Evolutionary conservation across 2,113 vertebrate genomes (phyloP).

Genomic region (Penelope pileata): DNA sequence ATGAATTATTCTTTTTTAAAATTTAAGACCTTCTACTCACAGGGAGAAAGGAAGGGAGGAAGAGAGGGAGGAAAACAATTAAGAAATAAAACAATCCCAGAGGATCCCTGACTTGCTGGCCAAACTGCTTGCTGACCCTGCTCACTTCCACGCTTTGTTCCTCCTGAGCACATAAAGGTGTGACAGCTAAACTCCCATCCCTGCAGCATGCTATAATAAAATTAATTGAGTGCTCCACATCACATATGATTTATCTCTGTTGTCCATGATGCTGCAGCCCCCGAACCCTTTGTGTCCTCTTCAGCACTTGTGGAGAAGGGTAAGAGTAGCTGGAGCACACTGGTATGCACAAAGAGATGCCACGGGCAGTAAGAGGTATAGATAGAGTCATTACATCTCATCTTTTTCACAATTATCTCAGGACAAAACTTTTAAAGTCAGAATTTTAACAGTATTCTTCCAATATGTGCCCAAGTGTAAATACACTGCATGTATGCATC

Average conservation of each 20-base stretch:
- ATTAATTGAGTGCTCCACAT: background rate
- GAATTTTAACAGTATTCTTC: background rate
- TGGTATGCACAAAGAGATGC: background rate
- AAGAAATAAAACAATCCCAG: background rate
- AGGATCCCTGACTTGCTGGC: background rate
- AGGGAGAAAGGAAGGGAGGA: background rate
- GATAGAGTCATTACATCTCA: background rate
- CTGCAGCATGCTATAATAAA: background rate
- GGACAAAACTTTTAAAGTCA: background rate
- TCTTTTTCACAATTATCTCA: background rate
- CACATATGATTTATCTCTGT: background rate
- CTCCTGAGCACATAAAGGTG: background rate
- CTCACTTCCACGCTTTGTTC: background rate
- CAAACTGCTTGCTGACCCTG: background rate
- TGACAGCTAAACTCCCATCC: background rate
- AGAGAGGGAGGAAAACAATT: background rate
- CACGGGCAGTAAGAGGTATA: background rate
- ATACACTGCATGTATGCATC: background rate
- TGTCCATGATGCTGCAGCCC: accelerated
- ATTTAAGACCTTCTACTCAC: background rate
- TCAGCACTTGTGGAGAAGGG: background rate
- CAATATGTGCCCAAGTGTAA: background rate
- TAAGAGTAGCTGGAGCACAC: background rate
- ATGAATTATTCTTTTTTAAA: background rate
- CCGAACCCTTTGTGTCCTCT: background rate